Evolutionary conservation across 2,113 vertebrate genomes (phyloP).

Genomic region (Stegostoma tigrinum): DNA sequence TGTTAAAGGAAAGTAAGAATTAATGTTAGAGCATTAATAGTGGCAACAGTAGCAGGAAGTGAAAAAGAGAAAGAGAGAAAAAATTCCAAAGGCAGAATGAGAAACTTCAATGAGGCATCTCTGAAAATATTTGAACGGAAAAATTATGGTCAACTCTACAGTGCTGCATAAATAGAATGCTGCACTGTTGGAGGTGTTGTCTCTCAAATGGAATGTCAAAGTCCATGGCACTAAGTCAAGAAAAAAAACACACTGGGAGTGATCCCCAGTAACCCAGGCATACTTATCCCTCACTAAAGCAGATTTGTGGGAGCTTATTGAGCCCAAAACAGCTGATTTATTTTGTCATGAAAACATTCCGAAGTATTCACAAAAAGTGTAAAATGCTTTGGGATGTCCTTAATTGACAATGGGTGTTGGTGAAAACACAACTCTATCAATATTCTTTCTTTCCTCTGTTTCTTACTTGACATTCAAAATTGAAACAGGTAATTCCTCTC

Average conservation of each 20-base stretch:
- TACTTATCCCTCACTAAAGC: background rate
- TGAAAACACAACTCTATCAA: too few relatives aligned
- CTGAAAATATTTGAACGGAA: background rate
- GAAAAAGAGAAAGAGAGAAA: background rate
- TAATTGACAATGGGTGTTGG: background rate
- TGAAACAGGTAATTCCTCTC: background rate
- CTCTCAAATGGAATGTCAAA: background rate
- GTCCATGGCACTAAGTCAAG: background rate
- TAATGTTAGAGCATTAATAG: background rate
- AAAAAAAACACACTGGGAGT: background rate
- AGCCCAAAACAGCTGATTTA: too few relatives aligned
- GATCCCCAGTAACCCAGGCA: background rate
- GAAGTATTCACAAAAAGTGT: too few relatives aligned
- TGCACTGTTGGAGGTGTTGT: background rate
- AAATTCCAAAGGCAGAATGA: background rate
- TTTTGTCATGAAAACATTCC: too few relatives aligned
- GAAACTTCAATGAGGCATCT: background rate
- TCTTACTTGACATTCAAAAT: background rate
- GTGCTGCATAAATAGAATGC: background rate
- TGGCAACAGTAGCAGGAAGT: background rate
- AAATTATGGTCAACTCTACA: background rate
- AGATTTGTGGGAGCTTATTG: too few relatives aligned
- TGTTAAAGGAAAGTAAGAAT: background rate
- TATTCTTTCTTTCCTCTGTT: background rate
- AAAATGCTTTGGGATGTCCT: background rate